Evolutionary conservation across 35 echinoderm and acorn worm genomes (phyloP), one percentile per base, ranked within the genome.

Genomic region (Lytechinus pictus): DNA sequence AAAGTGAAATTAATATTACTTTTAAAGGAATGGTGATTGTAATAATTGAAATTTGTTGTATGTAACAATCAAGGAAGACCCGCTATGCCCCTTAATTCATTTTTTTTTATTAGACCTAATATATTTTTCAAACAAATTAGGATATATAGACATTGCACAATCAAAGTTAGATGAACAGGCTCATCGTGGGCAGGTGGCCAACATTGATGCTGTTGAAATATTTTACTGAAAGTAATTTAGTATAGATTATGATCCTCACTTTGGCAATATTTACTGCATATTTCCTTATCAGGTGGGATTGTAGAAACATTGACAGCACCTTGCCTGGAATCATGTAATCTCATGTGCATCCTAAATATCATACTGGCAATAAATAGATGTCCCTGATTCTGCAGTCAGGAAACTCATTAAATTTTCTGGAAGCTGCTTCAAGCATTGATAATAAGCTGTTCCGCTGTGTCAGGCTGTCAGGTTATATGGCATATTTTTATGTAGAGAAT

Each of bases 361-460:
- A 66, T 66, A 66, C 60, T 66, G 11, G 60, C 60, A 66, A 66
- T 66, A 66, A 66, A 66, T 66, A 66, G 60, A 53, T 51, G 87
- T 27, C 28, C 87, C 52, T 89, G 87, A 89, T 89, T 89, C 33
- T 89, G 11, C 12, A 66, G 60, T 66, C 87, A 89, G 87, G 87
- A 89, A 89, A 89, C 87, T 89, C 87, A 89, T 89, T 89, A 89
- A 89, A 53, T 89, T 66, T 89, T 29, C 27, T 89, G 87, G 24
- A 89, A 89, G 87, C 87, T 89, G 87, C 87, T 89, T 53, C 27
- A 29, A 89, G 87, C 87, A 89, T 89, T 27, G 52, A 89, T 89
- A 89, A 89, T 24, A 89, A 89, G 52, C 52, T 89, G 87, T 89
- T 89, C 87, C 87, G 87, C 52, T 53, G 87, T 28, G 33, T 53